Evolutionary conservation across 2,797 vertebrate genomes (phyloP).

Genomic region (Lepilemur ruficaudatus): DNA sequence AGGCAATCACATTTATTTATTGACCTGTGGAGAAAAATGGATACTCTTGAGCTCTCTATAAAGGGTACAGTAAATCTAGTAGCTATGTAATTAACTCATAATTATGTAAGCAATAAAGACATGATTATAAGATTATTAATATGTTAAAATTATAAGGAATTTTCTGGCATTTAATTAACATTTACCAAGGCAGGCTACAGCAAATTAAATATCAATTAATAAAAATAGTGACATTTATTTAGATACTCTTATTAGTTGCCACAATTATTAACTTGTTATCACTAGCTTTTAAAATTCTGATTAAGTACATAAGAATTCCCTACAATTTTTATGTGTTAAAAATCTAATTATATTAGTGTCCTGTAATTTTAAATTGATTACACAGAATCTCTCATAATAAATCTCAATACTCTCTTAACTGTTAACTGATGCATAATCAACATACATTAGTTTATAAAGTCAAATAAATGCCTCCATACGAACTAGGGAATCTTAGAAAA

Average conservation of each 20-base stretch:
- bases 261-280: constrained; percentile 84
- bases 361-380: constrained; percentile 81
- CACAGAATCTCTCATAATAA: constrained; percentile 70
- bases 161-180: constrained; percentile 84
- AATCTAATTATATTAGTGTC: constrained; percentile 82
- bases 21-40: constrained; percentile 69
- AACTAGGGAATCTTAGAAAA: constrained; percentile 5
- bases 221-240: constrained; percentile 85
- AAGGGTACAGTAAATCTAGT: constrained; percentile 67
- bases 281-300: constrained; percentile 81
- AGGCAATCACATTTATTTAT: constrained; percentile 75
- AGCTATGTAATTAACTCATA: constrained; percentile 80
- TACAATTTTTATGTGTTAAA: constrained; percentile 81
- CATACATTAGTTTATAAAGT: constrained; percentile 61
- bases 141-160: constrained; percentile 81
- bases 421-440: constrained; percentile 74
- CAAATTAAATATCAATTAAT: constrained; percentile 81
- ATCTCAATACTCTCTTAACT: constrained; percentile 75
- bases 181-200: constrained; percentile 80
- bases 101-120: constrained; percentile 78
- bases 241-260: constrained; percentile 82
- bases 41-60: constrained; percentile 54
- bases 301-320: constrained; percentile 83
- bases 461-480: constrained; percentile 12
- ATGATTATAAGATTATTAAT: constrained; percentile 82